phyloP scores from a whole-genome alignment of 2,113 vertebrate species.

The Festucalex cinctus region DNA sequence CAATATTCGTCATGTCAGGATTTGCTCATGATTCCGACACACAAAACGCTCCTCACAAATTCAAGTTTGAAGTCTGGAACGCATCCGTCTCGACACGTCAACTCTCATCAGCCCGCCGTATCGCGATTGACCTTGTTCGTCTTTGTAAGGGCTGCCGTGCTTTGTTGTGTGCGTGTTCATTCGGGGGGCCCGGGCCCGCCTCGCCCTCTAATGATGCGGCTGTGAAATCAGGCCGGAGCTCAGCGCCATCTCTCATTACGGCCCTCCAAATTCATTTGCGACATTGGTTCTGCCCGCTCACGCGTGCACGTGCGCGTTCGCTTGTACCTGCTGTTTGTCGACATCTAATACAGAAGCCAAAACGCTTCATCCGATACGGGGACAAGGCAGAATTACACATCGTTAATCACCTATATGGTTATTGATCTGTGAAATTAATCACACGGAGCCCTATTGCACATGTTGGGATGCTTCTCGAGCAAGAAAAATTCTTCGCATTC shows the following conservation, averaged over 20 bases:
- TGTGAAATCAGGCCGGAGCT: constrained; percentile 75
- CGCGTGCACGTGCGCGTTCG: constrained; percentile 54
- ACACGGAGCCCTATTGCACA: background rate
- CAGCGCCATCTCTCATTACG: constrained; percentile 73
- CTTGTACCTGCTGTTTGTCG: constrained; percentile 51
- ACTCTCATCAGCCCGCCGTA: constrained; percentile 69
- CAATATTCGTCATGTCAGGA: constrained; percentile 16
- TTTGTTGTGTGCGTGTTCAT: constrained; percentile 33
- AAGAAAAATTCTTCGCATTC: background rate
- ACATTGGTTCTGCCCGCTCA: constrained; percentile 69
- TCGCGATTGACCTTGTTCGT: constrained; percentile 71
- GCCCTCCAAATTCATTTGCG: constrained; percentile 78
- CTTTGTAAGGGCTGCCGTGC: constrained; percentile 50
- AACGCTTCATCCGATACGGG: constrained; percentile 30
- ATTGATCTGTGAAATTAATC: background rate
- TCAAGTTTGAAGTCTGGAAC: constrained; percentile 67
- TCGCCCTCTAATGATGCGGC: constrained; percentile 75
- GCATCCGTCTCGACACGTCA: constrained; percentile 75
- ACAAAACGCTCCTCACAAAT: constrained; percentile 44
- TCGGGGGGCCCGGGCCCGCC: constrained; percentile 52
- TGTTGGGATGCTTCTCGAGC: background rate
- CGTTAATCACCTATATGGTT: constrained; percentile 16
- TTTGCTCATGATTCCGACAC: constrained; percentile 31
- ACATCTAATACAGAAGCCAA: constrained; percentile 28
- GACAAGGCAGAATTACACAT: constrained; percentile 15